Conservation (phyloP, 2,113 vertebrate genomes). For the Oryzias celebensis region DNA sequence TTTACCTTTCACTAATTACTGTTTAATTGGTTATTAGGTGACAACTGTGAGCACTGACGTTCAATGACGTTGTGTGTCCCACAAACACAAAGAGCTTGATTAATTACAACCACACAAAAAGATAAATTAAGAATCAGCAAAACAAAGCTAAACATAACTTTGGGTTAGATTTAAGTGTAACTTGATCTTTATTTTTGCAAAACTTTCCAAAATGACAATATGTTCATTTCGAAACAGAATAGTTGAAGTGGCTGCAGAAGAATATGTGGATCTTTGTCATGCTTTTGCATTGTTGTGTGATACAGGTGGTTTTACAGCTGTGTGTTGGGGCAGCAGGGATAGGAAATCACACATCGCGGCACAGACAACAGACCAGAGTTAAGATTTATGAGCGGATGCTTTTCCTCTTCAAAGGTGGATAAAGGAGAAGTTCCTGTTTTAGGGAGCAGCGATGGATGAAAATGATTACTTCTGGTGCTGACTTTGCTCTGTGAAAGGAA, state of each 20-base stretch:
- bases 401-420: slow-evolving; percentile 33
- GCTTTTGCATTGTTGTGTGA: neutral
- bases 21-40: slow-evolving; percentile 62
- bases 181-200: neutral
- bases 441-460: slow-evolving; percentile 36
- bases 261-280: slow-evolving; percentile 2
- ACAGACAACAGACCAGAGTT: slow-evolving; percentile 23
- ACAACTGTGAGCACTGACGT: slow-evolving; percentile 27
- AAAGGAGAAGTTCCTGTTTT: slow-evolving; percentile 44
- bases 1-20: slow-evolving; percentile 55
- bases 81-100: slow-evolving; percentile 12
- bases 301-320: slow-evolving; percentile 5
- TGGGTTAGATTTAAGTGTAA: neutral
- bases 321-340: slow-evolving; percentile 9
- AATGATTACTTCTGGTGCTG: slow-evolving; percentile 30
- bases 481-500: slow-evolving; percentile 12
- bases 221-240: neutral
- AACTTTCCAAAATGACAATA: neutral
- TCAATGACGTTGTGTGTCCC: slow-evolving; percentile 19
- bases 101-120: slow-evolving; percentile 28
- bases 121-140: slow-evolving; percentile 6
- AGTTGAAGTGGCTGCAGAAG: neutral
- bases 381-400: slow-evolving; percentile 39
- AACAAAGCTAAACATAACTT: slow-evolving; percentile 9
- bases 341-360: slow-evolving; percentile 25